phyloP scores from a whole-genome alignment of 2,888 invertebrate species.

The Netelia inedita region DNA sequence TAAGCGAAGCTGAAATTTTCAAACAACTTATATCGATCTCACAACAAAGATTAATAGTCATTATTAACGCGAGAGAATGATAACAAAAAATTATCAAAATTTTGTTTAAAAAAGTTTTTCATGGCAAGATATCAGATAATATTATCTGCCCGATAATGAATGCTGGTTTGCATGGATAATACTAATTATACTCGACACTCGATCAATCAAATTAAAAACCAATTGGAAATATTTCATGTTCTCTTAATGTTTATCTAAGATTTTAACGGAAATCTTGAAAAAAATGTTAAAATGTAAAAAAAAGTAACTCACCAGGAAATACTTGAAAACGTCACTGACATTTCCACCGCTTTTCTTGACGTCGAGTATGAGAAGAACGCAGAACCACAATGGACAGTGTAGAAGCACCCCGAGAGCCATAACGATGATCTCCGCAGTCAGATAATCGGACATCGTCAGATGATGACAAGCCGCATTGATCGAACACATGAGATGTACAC shows the following conservation, averaged over 20 bases:
- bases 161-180: too few relatives aligned
- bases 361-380: slow-evolving; percentile 89
- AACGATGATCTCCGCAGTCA: slow-evolving; percentile 90
- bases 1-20: too few relatives aligned
- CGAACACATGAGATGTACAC: slow-evolving; percentile 91
- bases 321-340: slow-evolving; percentile 86
- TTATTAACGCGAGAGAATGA: not conserved
- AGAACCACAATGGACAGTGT: slow-evolving; percentile 90
- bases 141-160: too few relatives aligned
- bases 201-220: too few relatives aligned
- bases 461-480: slow-evolving; percentile 89
- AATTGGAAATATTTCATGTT: too few relatives aligned
- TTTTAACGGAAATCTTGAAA: not conserved
- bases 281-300: not conserved
- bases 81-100: slow-evolving; percentile 21
- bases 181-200: too few relatives aligned
- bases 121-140: too few relatives aligned
- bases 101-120: too few relatives aligned
- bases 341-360: slow-evolving; percentile 89
- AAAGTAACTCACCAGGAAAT: slow-evolving; percentile 82
- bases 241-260: too few relatives aligned
- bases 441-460: slow-evolving; percentile 89
- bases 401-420: slow-evolving; percentile 89
- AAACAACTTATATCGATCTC: too few relatives aligned
- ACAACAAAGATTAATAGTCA: too few relatives aligned